Evolutionary conservation across 2,888 invertebrate genomes (phyloP), one percentile per base, ranked within the genome.

Genomic region (Drosophila mettleri): DNA sequence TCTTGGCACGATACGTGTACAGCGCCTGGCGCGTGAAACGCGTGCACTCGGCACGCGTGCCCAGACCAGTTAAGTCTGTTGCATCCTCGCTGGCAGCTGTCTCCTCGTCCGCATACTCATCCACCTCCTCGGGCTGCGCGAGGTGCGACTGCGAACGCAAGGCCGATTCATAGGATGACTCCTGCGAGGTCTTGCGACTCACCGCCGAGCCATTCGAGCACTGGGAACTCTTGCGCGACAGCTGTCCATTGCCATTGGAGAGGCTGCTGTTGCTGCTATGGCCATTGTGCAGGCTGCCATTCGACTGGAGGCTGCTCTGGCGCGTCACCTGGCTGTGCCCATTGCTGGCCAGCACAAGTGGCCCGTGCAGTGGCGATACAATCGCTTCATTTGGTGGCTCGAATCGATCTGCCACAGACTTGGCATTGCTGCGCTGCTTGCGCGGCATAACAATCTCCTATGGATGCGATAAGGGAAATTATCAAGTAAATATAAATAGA

Each of bases 361-460:
- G 48, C n/a, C 90, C 86, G 52, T 90, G 89, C 43, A 91, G 69
- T 24, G 92, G 92, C 66, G 90, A 90, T 1, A 91, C 89, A 43
- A 91, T 92, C 10, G 90, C 79, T 53, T 89, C 89, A 68, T 90
- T 90, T 46, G 91, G 90, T 18, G 91, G 89, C 55, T 89, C 90
- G 61, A 91, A 91, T 34, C 91, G 88, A 76, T 91, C 90, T 45
- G 91, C 91, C 57, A 92, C 91, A 12, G 91, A 91, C 76, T 90
- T 95, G 45, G 95, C 94, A 43, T 96, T 94, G 16, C 97, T 98
- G 77, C 98, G 94, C 93, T 95, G 95, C 82, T 96, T 94, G 74
- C 97, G 94, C 12, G 97, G 96, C 85, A 96, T 93, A 39, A 96
- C 94, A 80, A 96, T 95, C 94, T 96, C 96, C 97, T 97, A 12